Conservation (phyloP, 2,888 invertebrate genomes). For the Flexamia atlantica region DNA sequence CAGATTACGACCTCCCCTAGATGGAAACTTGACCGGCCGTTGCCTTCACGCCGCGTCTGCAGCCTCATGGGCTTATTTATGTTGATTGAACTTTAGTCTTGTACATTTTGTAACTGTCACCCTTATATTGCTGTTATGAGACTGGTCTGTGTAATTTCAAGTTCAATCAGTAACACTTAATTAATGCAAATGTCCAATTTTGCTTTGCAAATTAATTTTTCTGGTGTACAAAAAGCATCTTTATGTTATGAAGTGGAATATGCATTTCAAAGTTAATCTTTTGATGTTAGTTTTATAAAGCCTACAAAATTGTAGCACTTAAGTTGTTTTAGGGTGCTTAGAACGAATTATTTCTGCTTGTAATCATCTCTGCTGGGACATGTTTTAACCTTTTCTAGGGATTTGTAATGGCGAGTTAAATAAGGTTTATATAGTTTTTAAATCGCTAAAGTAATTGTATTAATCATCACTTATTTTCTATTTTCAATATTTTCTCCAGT, state of each 20-base stretch:
- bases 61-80: conserved; percentile 31
- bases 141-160: background rate
- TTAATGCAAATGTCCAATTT: conserved; percentile 17
- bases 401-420: no score
- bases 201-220: background rate
- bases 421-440: no score
- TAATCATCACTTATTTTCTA: no score
- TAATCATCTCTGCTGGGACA: no score
- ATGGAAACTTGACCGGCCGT: conserved; percentile 40
- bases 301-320: no score
- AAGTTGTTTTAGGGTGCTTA: no score
- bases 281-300: no score
- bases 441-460: no score
- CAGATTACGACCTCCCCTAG: conserved; percentile 20
- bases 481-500: no score
- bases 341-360: no score
- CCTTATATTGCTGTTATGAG: conserved; percentile 10
- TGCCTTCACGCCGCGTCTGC: conserved; percentile 6
- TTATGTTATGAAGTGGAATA: background rate
- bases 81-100: conserved; percentile 37
- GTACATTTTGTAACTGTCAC: conserved; percentile 8
- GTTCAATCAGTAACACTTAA: conserved; percentile 6
- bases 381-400: no score
- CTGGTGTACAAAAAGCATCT: background rate
- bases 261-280: no score